These are phyloP conservation scores for Psococerastis gibbosa DNA, from an alignment of 2,888 invertebrate genomes.

Conservation along the genomic window DNA sequence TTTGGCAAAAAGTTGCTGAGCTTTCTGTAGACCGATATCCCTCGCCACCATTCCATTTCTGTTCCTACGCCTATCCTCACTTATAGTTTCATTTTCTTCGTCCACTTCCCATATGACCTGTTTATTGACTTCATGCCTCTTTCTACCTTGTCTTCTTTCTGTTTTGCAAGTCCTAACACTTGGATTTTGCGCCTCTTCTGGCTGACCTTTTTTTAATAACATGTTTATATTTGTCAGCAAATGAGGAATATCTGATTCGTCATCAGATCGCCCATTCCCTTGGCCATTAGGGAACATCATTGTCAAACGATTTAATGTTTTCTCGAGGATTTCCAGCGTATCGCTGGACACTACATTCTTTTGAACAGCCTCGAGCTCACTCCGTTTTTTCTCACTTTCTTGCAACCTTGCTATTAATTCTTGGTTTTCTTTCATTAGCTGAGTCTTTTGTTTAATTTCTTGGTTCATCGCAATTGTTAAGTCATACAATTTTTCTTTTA, in stretches of 20 bases:
- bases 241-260: conserved; percentile 1
- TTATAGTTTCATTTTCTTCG: too few relatives aligned
- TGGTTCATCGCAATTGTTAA: neutral
- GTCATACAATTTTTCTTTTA: neutral
- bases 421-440: neutral
- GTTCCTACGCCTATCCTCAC: too few relatives aligned
- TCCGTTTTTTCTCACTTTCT: neutral
- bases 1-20: conserved; percentile 3
- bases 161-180: neutral
- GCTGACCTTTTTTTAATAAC: neutral
- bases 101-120: conserved; percentile 8
- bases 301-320: conserved; percentile 3
- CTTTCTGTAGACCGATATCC: neutral
- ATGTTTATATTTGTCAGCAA: neutral
- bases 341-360: neutral
- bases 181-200: neutral
- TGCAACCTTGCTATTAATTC: neutral
- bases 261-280: neutral
- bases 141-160: neutral
- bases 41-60: too few relatives aligned
- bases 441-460: neutral
- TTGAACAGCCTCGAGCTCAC: neutral
- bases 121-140: neutral
- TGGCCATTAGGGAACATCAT: neutral
- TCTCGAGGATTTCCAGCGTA: neutral